A percentile compares a stretch with the other conserved stretches of the same genome.
phyloP scores from a whole-genome alignment of 2,113 vertebrate genomes.

The Bolborhynchus lineola region DNA sequence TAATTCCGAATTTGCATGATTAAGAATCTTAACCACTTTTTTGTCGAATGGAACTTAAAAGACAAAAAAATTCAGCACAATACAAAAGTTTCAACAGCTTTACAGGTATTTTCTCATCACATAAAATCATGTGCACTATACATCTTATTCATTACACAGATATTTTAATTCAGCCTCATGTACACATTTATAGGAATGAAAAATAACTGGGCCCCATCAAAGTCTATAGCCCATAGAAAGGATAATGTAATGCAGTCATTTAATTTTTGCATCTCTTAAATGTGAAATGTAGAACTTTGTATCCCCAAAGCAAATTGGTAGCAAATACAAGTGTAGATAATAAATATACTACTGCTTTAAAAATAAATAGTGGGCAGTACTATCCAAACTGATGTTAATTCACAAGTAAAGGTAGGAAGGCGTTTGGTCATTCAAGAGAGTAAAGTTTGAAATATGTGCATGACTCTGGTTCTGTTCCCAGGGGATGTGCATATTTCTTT shows the following conservation, averaged over 20 bases:
- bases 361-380: conserved; percentile 33
- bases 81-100: not conserved
- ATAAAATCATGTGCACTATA: not conserved
- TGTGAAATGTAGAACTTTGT: not conserved
- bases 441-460: conserved; percentile 48
- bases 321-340: conserved; percentile 5
- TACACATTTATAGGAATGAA: not conserved
- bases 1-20: not conserved
- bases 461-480: conserved; percentile 60
- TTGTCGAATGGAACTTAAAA: not conserved
- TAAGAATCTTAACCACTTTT: not conserved
- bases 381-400: conserved; percentile 15
- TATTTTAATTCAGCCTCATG: not conserved
- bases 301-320: not conserved
- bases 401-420: conserved; percentile 24
- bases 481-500: conserved; percentile 69
- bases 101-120: not conserved
- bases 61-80: not conserved
- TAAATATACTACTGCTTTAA: conserved; percentile 36
- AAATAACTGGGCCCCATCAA: not conserved
- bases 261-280: not conserved
- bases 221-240: not conserved
- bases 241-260: not conserved
- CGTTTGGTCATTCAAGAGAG: conserved; percentile 16
- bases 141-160: not conserved